Evolutionary conservation across 2,797 vertebrate genomes (phyloP), one percentile per base, ranked within the genome.

Genomic region (Distichodus sexfasciatus): DNA sequence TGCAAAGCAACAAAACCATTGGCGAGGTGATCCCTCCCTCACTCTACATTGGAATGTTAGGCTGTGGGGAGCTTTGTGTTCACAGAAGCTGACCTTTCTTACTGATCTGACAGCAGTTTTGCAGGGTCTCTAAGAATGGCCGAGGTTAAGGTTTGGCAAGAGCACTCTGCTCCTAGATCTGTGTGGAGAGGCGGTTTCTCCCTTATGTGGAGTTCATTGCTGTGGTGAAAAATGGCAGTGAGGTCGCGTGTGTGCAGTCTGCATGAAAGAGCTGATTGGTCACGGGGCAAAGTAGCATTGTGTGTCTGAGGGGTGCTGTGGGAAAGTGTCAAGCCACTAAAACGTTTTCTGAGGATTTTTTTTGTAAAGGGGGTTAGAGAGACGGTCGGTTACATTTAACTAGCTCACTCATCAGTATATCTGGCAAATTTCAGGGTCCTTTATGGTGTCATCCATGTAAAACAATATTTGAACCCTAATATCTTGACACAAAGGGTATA

Each of bases 201-300:
- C 36, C 38, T 59, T 35, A 59, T 28, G 91, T 83, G 79, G 94
- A 94, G 94, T 96, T 95, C 92, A 95, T 94, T 92, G 85, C 91
- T 90, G 88, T 87, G 89, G 93, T 95, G 94, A 96, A 96, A 97
- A 96, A 97, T 95, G 90, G 85, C 93, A 85, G 89, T 84, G 92
- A 93, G 96, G 95, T 98, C 94, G 92, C 94, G 93, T 97, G 95
- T 96, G 94, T 95, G 95, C 92, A 93, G 92, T 90, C 91, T 88
- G 93, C 90, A 43, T 92, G 90, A 97, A 97, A 93, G 92, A 92
- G 89, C 61, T 58, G 76, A 98, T 98, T 97, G 94, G 95, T 96
- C 93, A 97, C 77, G 90, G 94, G 79, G 88, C 91, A 89, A 90
- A 87, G 84, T 75, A 77, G 90, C 90, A 92, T 96, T 96, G 94